Conservation (phyloP, 2,797 vertebrate genomes). For the Chelon auratus region DNA sequence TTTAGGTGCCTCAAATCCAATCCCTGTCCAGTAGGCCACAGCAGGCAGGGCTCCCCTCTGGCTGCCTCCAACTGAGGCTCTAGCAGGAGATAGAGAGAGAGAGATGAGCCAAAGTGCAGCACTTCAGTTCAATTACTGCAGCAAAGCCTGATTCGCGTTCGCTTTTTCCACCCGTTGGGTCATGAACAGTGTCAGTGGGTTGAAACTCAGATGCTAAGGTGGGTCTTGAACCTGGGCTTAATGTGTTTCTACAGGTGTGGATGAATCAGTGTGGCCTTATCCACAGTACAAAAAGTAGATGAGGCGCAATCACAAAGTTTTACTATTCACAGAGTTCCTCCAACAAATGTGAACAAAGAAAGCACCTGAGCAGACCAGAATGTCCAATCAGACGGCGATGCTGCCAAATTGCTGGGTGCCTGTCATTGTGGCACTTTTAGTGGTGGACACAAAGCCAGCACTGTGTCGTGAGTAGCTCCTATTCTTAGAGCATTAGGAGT, state of each 20-base stretch:
- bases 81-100: slow-evolving; percentile 11
- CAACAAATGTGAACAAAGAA: slow-evolving; percentile 6
- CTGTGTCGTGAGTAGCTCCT: slow-evolving; percentile 17
- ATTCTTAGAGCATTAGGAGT: slow-evolving; percentile 37
- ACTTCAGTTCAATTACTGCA: slow-evolving; percentile 58
- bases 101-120: slow-evolving; percentile 38
- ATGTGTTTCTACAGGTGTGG: slow-evolving; percentile 24
- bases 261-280: slow-evolving; percentile 11
- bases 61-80: slow-evolving; percentile 14
- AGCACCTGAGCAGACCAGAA: not conserved
- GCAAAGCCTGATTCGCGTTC: slow-evolving; percentile 50
- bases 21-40: slow-evolving; percentile 24
- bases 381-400: slow-evolving; percentile 11
- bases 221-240: slow-evolving; percentile 30
- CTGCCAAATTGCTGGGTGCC: slow-evolving; percentile 21
- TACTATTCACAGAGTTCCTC: not conserved
- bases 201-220: not conserved
- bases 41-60: slow-evolving; percentile 32
- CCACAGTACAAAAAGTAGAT: not conserved
- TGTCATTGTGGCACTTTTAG: slow-evolving; percentile 18
- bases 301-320: not conserved
- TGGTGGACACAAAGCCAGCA: slow-evolving; percentile 13
- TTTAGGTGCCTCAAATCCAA: slow-evolving; percentile 23
- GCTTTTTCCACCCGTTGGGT: slow-evolving; percentile 26
- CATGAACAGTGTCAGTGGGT: slow-evolving; percentile 23